phyloP scores from a whole-genome alignment of 1,140 invertebrate genomes.

The Drosophila nigrodunni region DNA sequence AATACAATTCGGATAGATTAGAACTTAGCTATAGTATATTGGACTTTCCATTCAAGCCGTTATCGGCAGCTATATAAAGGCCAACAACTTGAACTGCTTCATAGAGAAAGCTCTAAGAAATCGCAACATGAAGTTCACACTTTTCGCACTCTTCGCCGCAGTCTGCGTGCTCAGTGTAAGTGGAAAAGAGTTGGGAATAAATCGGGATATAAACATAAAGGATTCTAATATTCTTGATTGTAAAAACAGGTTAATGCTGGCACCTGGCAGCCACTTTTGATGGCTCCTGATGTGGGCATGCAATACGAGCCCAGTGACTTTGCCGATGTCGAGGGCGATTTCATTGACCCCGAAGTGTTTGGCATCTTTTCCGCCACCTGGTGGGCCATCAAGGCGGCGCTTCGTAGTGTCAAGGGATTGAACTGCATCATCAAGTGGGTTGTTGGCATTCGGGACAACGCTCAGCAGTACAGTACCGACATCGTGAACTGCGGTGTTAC shows the following conservation, averaged over 20 bases:
- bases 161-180: conserved; percentile 59
- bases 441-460: conserved; percentile 53
- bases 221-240: not conserved
- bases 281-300: conserved; percentile 16
- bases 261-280: conserved; percentile 19
- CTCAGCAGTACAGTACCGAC: conserved; percentile 40
- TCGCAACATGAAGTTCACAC: conserved; percentile 60
- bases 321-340: conserved; percentile 14
- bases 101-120: conserved; percentile 27
- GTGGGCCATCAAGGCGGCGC: conserved; percentile 21
- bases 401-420: conserved; percentile 63
- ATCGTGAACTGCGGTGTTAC: conserved; percentile 48
- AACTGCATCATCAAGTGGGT: conserved; percentile 70
- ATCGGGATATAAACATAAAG: not conserved
- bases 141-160: conserved; percentile 51
- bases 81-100: not conserved
- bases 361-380: not conserved
- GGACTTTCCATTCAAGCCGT: not conserved
- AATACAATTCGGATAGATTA: not conserved
- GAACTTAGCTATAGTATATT: not conserved
- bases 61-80: conserved; percentile 38
- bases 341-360: conserved; percentile 20
- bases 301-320: conserved; percentile 19
- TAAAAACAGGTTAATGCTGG: conserved; percentile 53
- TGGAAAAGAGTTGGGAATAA: not conserved